These are phyloP conservation scores for Trinorchestia longiramus DNA, from an alignment of 1,140 invertebrate species.

Conservation along the genomic window DNA sequence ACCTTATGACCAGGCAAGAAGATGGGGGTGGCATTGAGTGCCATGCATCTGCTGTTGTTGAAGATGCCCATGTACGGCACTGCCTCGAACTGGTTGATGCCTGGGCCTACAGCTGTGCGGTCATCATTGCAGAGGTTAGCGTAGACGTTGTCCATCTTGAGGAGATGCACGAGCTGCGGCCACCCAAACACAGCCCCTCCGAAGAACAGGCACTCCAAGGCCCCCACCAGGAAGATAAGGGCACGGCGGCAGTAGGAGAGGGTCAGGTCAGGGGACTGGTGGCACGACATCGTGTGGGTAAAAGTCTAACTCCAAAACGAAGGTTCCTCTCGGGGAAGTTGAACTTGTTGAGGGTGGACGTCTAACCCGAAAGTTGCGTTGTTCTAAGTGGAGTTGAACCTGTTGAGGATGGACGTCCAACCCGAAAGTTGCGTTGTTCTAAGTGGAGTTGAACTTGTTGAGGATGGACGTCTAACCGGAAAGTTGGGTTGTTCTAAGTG, in stretches of 20 bases:
- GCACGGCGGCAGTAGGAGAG: slow-evolving; percentile 56
- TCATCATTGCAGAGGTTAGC: slow-evolving; percentile 58
- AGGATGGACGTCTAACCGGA: neutral
- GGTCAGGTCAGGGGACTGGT: slow-evolving; percentile 57
- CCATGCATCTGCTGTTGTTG: slow-evolving; percentile 48
- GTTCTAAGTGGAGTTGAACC: neutral
- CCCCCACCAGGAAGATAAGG: slow-evolving; percentile 60
- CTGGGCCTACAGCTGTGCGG: neutral
- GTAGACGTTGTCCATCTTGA: slow-evolving; percentile 62
- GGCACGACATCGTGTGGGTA: slow-evolving; percentile 56
- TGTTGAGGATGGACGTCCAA: neutral
- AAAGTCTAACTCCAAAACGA: no score
- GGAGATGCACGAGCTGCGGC: slow-evolving; percentile 65
- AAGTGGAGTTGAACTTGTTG: neutral
- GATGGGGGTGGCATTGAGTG: slow-evolving; percentile 27
- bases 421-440: neutral
- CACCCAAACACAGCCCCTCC: slow-evolving; percentile 64
- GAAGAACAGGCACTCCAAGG: slow-evolving; percentile 62
- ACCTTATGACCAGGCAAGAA: neutral
- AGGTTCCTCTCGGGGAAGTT: no score
- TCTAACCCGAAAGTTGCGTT: no score
- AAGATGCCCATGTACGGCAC: neutral
- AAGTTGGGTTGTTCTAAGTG: neutral
- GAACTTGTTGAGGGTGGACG: no score
- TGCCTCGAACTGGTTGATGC: slow-evolving; percentile 14